A percentile compares a stretch with the other conserved stretches of the same genome.
Evolutionary conservation across 1,140 invertebrate species (phyloP).

Genomic region (Saccostrea echinata): DNA sequence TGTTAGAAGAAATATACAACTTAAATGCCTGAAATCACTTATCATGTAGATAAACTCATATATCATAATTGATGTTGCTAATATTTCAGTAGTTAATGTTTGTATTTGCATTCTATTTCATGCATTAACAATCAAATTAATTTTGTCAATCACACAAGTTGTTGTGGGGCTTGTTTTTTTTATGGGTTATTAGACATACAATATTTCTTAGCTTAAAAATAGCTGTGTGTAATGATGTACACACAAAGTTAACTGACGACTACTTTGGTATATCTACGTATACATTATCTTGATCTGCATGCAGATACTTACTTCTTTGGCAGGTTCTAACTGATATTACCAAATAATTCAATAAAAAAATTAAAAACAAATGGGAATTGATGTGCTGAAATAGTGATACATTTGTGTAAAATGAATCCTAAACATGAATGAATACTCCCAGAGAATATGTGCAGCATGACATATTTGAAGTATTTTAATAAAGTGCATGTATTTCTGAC

Average conservation of each 20-base stretch:
- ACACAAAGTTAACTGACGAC: not conserved
- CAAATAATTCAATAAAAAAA: too few species aligned
- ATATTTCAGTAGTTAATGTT: too few species aligned
- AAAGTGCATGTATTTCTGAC: slow-evolving; percentile 51
- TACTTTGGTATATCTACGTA: not conserved
- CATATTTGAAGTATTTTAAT: not conserved
- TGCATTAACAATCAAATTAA: not conserved
- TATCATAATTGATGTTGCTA: too few species aligned
- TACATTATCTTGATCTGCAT: not conserved
- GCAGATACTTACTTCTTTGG: slow-evolving; percentile 24
- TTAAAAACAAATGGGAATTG: too few species aligned
- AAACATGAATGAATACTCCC: not conserved
- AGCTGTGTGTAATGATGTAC: not conserved
- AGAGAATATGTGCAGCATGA: not conserved
- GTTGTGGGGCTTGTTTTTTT: not conserved
- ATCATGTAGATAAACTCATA: too few species aligned
- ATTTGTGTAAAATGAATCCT: too few species aligned
- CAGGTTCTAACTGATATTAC: not conserved
- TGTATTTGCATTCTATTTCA: not conserved
- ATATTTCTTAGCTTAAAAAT: not conserved
- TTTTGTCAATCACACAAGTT: not conserved
- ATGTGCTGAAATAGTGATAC: too few species aligned
- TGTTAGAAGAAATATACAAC: too few species aligned
- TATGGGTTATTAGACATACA: not conserved
- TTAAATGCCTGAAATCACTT: too few species aligned